Conservation (phyloP, 1,140 invertebrate species). For the Bicyclus anynana region DNA sequence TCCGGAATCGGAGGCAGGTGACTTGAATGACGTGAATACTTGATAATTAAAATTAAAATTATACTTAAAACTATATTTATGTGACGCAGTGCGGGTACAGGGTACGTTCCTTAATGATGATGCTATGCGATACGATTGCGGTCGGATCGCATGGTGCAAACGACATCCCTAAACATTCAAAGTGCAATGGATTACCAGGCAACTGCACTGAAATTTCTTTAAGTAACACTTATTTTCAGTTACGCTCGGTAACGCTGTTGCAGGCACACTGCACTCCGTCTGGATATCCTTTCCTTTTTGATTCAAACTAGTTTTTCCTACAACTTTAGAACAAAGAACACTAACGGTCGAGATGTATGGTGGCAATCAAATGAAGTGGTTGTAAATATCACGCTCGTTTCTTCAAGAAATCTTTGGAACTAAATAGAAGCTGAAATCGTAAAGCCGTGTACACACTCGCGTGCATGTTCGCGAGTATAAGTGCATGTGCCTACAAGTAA, state of each 20-base stretch:
- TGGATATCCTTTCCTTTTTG: conserved; percentile 11
- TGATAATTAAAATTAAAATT: too few species aligned
- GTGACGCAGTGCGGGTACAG: too few species aligned
- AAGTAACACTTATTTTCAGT: conserved; percentile 31
- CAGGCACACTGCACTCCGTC: conserved; percentile 15
- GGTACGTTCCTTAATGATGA: too few species aligned
- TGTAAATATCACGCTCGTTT: background rate
- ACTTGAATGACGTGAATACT: too few species aligned
- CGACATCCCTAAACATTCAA: conserved; percentile 21
- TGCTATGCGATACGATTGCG: too few species aligned
- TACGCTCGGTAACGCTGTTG: conserved; percentile 21
- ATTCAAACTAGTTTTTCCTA: background rate
- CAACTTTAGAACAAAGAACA: background rate
- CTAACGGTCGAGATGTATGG: background rate
- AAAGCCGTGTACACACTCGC: too few species aligned
- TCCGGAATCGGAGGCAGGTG: too few species aligned
- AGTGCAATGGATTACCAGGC: conserved; percentile 22
- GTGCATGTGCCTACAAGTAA: too few species aligned
- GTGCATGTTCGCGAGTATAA: too few species aligned
- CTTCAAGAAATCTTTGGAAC: background rate
- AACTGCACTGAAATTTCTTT: conserved; percentile 32
- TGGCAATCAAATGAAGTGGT: background rate
- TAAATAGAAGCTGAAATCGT: too few species aligned
- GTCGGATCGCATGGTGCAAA: conserved; percentile 19
- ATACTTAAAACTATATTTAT: too few species aligned